Conservation (phyloP, 2,888 invertebrate genomes). For the Temnothorax ravouxi region DNA sequence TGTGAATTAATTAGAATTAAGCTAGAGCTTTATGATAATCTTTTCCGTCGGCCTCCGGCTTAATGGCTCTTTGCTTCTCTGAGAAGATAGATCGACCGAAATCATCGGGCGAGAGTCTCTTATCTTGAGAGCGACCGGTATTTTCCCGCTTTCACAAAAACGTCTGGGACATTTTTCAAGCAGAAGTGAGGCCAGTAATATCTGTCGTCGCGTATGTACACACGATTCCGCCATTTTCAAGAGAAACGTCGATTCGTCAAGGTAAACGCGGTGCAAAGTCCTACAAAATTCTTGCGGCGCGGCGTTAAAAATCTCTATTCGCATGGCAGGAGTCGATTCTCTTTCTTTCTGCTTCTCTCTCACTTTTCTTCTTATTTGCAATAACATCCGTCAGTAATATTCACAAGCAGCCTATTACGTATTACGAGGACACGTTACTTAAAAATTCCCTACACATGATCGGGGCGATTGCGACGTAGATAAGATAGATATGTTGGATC, state of each 20-base stretch:
- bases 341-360: neutral
- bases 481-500: neutral
- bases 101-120: neutral
- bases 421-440: neutral
- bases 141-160: slow-evolving; percentile 34
- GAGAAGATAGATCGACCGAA: neutral
- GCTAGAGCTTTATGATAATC: neutral
- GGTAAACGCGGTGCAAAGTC: slow-evolving; percentile 39
- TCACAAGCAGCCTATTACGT: neutral
- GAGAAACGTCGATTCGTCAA: slow-evolving; percentile 19
- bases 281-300: slow-evolving; percentile 31
- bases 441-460: neutral
- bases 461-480: neutral
- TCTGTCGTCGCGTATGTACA: neutral
- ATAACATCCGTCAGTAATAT: neutral
- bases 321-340: neutral
- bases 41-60: neutral
- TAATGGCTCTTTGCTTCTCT: neutral
- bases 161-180: neutral
- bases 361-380: neutral
- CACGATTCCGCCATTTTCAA: neutral
- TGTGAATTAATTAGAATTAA: neutral
- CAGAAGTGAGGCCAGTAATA: neutral
- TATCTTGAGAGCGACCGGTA: neutral
- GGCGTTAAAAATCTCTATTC: slow-evolving; percentile 14